Evolutionary conservation across 2,797 vertebrate species (phyloP).

Genomic region (Hypotaenidia philippensis): DNA sequence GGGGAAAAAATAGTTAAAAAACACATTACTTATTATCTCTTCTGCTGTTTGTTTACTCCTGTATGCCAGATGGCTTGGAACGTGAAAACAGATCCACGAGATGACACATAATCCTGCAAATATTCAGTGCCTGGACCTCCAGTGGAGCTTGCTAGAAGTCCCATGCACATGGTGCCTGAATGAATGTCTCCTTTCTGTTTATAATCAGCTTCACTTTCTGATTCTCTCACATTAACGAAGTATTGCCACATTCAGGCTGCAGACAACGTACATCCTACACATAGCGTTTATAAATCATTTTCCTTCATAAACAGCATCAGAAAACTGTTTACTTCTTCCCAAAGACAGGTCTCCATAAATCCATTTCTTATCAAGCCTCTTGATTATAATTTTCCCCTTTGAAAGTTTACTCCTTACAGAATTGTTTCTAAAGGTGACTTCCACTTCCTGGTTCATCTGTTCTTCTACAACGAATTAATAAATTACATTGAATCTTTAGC

Average conservation of each 20-base stretch:
- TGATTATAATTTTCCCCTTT: background rate
- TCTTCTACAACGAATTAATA: background rate
- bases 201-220: constrained; percentile 53
- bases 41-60: constrained; percentile 66
- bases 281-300: background rate
- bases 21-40: constrained; percentile 28
- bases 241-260: background rate
- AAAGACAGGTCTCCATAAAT: background rate
- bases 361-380: background rate
- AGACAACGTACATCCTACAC: background rate
- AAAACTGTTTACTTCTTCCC: background rate
- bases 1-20: background rate
- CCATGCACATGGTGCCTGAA: constrained; percentile 14
- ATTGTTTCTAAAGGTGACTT: background rate
- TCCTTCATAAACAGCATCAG: background rate
- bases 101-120: constrained; percentile 63
- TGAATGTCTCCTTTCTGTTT: constrained; percentile 17
- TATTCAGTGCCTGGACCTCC: constrained; percentile 53
- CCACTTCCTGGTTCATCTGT: background rate
- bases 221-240: constrained; percentile 34
- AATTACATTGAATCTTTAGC: accelerated
- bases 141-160: constrained; percentile 30
- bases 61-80: constrained; percentile 61
- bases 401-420: background rate
- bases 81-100: constrained; percentile 33